Evolutionary conservation across 2,797 vertebrate genomes (phyloP).

Genomic region (Brachyrhaphis roseni): DNA sequence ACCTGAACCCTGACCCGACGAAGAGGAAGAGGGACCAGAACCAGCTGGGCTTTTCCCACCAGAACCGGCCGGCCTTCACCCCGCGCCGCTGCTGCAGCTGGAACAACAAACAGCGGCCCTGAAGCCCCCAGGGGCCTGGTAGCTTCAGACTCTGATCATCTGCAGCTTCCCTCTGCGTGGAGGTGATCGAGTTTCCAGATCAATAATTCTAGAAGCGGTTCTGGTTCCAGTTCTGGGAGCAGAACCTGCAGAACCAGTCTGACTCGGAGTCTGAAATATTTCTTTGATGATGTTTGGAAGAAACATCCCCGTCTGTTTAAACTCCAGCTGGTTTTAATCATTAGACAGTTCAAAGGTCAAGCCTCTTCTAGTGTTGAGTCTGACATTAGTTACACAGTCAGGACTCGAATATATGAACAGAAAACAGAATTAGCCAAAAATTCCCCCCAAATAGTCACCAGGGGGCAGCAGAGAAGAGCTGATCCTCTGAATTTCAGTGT

Average conservation of each 20-base stretch:
- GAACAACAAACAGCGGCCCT: not conserved
- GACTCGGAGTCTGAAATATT: too few relatives aligned
- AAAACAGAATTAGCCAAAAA: not conserved
- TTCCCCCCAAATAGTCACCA: not conserved
- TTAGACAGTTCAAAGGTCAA: conserved; percentile 1
- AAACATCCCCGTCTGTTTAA: not conserved
- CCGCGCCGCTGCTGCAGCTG: not conserved
- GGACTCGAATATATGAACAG: not conserved
- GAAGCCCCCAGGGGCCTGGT: not conserved
- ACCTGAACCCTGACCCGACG: not conserved
- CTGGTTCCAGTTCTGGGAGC: not conserved
- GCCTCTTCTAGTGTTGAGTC: not conserved
- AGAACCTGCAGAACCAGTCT: not conserved
- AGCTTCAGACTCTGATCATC: not conserved
- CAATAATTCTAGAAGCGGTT: not conserved
- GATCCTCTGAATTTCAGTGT: too few relatives aligned
- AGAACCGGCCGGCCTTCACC: not conserved
- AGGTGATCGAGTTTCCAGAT: not conserved
- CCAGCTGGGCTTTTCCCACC: not conserved
- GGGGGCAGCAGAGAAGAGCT: not conserved
- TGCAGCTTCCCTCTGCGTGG: not conserved
- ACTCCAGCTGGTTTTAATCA: not conserved
- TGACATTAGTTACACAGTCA: not conserved
- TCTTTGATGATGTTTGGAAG: too few relatives aligned
- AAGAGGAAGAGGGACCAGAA: not conserved